Conservation (phyloP, 2,888 invertebrate genomes). For the Athalia rosae region DNA sequence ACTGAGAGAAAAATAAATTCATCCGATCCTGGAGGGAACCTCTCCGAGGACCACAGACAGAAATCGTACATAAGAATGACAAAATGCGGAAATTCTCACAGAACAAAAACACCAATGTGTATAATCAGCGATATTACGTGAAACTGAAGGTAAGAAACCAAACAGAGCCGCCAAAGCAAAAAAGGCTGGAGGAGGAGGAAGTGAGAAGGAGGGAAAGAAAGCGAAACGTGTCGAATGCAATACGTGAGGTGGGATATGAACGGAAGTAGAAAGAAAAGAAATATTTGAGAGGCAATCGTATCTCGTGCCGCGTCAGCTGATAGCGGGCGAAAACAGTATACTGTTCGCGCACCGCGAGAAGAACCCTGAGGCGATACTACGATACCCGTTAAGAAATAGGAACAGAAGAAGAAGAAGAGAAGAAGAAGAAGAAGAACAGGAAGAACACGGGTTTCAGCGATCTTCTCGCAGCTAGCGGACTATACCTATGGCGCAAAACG, state of each 20-base stretch:
- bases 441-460: constrained; percentile 54
- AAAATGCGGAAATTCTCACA: no score
- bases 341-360: constrained; percentile 60
- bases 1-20: constrained; percentile 1
- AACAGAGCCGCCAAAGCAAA: no score
- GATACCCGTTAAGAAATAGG: constrained; percentile 32
- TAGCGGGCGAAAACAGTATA: constrained; percentile 49
- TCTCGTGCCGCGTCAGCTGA: constrained; percentile 36
- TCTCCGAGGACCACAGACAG: no score
- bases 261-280: constrained; percentile 3
- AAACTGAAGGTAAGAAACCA: no score
- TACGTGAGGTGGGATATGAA: constrained; percentile 26
- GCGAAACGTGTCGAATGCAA: constrained; percentile 33
- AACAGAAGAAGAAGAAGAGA: constrained; percentile 41
- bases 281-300: constrained; percentile 13
- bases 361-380: constrained; percentile 55
- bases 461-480: constrained; percentile 58
- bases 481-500: constrained; percentile 74
- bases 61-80: no score
- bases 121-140: no score
- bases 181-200: constrained; percentile 8
- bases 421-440: constrained; percentile 24
- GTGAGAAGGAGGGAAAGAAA: constrained; percentile 14
- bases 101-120: no score
- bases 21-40: no score